These are phyloP conservation scores for Anser cygnoides DNA, from an alignment of 2,113 vertebrate genomes.

Conservation along the genomic window DNA sequence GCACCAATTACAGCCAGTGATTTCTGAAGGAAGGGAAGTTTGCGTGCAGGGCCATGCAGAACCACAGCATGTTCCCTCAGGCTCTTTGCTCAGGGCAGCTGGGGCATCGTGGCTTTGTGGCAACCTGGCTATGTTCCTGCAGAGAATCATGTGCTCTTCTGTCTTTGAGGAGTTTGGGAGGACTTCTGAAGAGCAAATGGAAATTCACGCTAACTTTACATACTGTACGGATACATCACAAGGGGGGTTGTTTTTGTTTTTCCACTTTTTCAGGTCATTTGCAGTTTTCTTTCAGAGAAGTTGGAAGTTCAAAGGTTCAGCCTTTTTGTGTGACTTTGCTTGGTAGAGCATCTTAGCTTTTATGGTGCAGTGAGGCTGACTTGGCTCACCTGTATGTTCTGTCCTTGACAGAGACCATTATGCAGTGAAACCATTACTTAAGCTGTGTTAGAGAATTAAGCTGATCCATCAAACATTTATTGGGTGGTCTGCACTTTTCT, in stretches of 20 bases:
- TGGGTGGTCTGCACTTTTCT: not conserved
- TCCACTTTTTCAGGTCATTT: not conserved
- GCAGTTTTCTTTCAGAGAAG: not conserved
- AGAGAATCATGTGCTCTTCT: accelerated
- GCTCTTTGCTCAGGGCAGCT: not conserved
- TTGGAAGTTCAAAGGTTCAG: not conserved
- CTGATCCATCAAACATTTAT: not conserved
- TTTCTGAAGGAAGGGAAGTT: not conserved
- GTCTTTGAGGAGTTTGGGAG: not conserved
- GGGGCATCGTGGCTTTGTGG: not conserved
- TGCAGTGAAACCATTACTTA: not conserved
- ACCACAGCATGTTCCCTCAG: not conserved
- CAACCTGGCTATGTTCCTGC: not conserved
- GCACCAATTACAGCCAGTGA: not conserved
- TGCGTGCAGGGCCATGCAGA: not conserved
- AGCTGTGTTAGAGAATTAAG: not conserved
- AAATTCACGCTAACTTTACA: not conserved
- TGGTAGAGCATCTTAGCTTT: not conserved
- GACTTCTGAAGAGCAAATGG: accelerated
- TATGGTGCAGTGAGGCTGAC: not conserved
- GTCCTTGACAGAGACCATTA: not conserved
- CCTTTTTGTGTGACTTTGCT: not conserved
- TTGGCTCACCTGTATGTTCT: not conserved
- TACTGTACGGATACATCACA: not conserved
- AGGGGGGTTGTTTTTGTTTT: not conserved